Conservation (phyloP, 2,113 vertebrate genomes). For the Periophthalmodon schlosseri region DNA sequence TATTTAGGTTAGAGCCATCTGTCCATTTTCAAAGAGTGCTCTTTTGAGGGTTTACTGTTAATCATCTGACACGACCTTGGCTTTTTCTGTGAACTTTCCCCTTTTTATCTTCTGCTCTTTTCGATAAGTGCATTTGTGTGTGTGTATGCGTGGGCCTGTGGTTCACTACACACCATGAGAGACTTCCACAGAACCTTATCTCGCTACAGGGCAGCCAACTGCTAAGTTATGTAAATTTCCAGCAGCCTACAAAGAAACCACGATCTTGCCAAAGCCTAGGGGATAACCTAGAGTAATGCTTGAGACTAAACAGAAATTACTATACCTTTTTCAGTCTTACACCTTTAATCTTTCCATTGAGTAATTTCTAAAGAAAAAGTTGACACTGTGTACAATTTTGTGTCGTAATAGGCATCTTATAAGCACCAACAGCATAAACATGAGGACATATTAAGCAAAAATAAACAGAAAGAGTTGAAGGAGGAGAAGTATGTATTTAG, state of each 20-base stretch:
- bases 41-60: slow-evolving; percentile 36
- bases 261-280: slow-evolving; percentile 15
- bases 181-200: slow-evolving; percentile 68
- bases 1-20: slow-evolving; percentile 37
- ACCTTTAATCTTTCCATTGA: background rate
- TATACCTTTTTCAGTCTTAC: background rate
- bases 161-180: slow-evolving; percentile 53
- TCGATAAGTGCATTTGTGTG: slow-evolving; percentile 45
- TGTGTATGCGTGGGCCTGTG: background rate
- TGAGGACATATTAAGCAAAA: no score
- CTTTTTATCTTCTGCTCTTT: slow-evolving; percentile 59
- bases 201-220: slow-evolving; percentile 41
- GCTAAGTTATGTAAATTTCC: slow-evolving; percentile 72
- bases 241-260: slow-evolving; percentile 17
- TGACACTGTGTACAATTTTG: no score
- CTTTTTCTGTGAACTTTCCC: slow-evolving; percentile 63
- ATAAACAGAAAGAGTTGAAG: no score
- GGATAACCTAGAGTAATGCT: slow-evolving; percentile 21
- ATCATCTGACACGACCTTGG: slow-evolving; percentile 57
- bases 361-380: no score
- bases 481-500: no score
- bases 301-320: background rate
- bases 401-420: no score
- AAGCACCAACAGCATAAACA: no score
- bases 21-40: slow-evolving; percentile 40